Conservation (phyloP, 2,113 vertebrate species). For the Panthera leo region DNA sequence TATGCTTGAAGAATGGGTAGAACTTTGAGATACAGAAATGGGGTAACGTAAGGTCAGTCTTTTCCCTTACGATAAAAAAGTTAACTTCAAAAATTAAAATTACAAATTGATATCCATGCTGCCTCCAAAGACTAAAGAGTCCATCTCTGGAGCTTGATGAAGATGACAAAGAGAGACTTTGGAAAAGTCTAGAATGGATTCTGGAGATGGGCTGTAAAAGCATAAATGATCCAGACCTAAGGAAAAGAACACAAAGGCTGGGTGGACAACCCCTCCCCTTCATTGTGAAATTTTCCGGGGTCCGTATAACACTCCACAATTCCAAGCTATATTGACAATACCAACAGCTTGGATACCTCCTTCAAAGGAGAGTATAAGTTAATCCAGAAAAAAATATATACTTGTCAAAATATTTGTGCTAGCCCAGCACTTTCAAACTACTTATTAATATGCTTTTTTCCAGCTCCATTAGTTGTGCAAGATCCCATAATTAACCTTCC, state of each 20-base stretch:
- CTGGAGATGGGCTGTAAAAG: background rate
- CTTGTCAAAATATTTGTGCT: slow-evolving; percentile 66
- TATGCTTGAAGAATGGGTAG: background rate
- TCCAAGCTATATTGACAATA: background rate
- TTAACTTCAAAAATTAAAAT: slow-evolving; percentile 42
- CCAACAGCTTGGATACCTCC: background rate
- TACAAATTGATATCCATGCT: background rate
- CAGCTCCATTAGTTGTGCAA: slow-evolving; percentile 13
- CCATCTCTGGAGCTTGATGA: background rate
- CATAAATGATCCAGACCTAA: background rate
- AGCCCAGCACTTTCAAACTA: slow-evolving; percentile 42
- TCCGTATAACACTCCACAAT: background rate
- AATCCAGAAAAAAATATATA: background rate
- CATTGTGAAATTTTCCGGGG: background rate
- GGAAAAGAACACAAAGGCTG: background rate
- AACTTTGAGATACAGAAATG: background rate
- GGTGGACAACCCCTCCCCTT: background rate
- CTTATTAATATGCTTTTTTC: slow-evolving; percentile 51
- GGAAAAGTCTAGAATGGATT: background rate
- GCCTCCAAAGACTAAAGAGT: background rate
- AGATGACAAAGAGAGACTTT: background rate
- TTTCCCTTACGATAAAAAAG: background rate
- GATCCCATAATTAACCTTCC: slow-evolving; percentile 45
- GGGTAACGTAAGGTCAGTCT: background rate
- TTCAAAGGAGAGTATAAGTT: background rate